A percentile compares a stretch with the other conserved stretches of the same genome.
Evolutionary conservation across 2,113 vertebrate genomes (phyloP).

Genomic region (Chaetops frenatus): DNA sequence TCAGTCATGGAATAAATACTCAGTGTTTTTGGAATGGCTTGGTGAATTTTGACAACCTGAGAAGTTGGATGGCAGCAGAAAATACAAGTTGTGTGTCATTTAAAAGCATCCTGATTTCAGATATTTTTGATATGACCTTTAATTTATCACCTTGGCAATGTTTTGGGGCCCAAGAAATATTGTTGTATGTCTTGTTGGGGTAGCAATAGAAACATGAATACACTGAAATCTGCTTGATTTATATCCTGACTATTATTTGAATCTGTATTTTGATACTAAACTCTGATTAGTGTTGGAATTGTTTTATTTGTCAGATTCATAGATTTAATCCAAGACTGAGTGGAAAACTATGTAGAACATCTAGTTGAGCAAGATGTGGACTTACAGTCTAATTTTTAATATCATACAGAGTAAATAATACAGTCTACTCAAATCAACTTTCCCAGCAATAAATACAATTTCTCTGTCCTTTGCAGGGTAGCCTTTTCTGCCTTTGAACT

Average conservation of each 20-base stretch:
- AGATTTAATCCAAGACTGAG: not conserved
- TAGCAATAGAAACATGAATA: not conserved
- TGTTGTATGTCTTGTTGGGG: not conserved
- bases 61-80: not conserved
- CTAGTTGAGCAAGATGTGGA: not conserved
- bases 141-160: not conserved
- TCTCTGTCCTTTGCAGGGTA: not conserved
- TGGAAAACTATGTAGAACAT: not conserved
- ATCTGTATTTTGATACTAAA: not conserved
- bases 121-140: not conserved
- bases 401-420: not conserved
- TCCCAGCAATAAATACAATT: not conserved
- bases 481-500: constrained; percentile 10
- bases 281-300: not conserved
- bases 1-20: not conserved
- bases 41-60: not conserved
- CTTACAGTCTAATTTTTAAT: not conserved
- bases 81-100: not conserved
- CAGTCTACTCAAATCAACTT: not conserved
- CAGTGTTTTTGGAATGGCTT: not conserved
- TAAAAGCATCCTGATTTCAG: not conserved
- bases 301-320: not conserved
- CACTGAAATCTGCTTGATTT: not conserved
- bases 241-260: not conserved
- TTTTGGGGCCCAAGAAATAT: not conserved